Conservation (phyloP, 2,113 vertebrate species). For the Solea solea region DNA sequence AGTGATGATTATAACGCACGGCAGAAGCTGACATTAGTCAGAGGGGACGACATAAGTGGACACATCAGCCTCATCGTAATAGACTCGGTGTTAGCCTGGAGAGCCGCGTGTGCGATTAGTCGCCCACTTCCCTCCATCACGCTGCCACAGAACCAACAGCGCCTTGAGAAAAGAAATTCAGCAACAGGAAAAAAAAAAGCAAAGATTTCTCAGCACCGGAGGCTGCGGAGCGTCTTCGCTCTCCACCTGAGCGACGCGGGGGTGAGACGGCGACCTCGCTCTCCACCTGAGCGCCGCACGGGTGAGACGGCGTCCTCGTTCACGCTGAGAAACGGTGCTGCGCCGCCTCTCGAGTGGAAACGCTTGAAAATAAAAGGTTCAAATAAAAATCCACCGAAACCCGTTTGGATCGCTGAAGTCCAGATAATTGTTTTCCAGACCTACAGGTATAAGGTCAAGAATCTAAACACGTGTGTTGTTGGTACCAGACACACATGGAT, state of each 20-base stretch:
- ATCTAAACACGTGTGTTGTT: too few relatives aligned
- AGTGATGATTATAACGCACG: constrained; percentile 28
- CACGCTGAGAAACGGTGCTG: too few relatives aligned
- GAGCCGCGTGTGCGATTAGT: constrained; percentile 48
- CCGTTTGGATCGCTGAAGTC: too few relatives aligned
- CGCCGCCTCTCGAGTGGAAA: too few relatives aligned
- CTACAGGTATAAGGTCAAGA: too few relatives aligned
- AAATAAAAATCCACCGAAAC: too few relatives aligned
- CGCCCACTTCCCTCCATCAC: constrained; percentile 46
- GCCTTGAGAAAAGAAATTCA: constrained; percentile 66
- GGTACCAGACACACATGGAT: too few relatives aligned
- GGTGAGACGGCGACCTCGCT: constrained; percentile 33
- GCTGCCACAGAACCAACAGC: constrained; percentile 49
- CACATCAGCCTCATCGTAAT: constrained; percentile 46
- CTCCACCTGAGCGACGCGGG: constrained; percentile 30
- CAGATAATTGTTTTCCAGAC: too few relatives aligned
- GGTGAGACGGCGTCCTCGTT: too few relatives aligned
- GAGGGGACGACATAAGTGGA: constrained; percentile 37
- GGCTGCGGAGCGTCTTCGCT: constrained; percentile 21
- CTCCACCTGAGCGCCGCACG: not conserved
- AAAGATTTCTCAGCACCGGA: constrained; percentile 50
- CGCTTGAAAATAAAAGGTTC: too few relatives aligned
- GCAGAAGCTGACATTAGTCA: constrained; percentile 56
- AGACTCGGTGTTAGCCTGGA: constrained; percentile 52
- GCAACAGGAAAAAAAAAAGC: constrained; percentile 56